Evolutionary conservation across 2,113 vertebrate species (phyloP), one percentile per base, ranked within the genome.

Genomic region (Eleginops maclovinus): DNA sequence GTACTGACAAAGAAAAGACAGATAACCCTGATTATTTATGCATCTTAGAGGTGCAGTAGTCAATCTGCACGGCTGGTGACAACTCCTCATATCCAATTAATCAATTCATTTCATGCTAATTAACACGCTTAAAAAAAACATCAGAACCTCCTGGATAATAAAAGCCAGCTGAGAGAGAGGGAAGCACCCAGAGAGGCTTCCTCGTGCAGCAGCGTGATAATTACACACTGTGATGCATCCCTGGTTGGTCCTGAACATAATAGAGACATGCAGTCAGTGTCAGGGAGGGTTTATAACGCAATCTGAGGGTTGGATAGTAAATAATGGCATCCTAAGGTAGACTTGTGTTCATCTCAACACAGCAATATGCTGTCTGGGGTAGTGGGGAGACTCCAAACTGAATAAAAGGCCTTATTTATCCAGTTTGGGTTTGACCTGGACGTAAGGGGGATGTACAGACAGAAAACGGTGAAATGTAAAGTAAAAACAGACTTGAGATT

Each of bases 141-240:
- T 67, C 59, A 31, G 54, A 70, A 81, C 74, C 62, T 74, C 59
- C 43, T 15, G 43, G 21, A 72, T 12, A 65, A 70, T 3, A 10
- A 66, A 62, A 72, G 11, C 22, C 56, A 19, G 56, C 60, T 31
- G 67, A 72, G 72, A 46, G 46, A 59, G 41, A 76, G 2, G 9
- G 28, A 69, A 67, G 61, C 80, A 72, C 41, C 73, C 67, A 31
- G 4, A 82, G 72, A 80, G 78, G 67, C 67, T 82, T 84, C 67
- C 68, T 63, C n/a, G 75, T 60, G 69, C 66, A 87, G 86, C 79
- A 63, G 47, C 41, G 70, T 28, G 61, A 79, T 89, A 88, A 92
- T 90, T 81, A 78, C 70, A 43, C 69, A 5, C 49, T 53, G 77
- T 65, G 31, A 84, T 77, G 55, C 56, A 41, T 83, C 63, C 54